Conservation (phyloP, 2,113 vertebrate species). For the Catagonus wagneri region DNA sequence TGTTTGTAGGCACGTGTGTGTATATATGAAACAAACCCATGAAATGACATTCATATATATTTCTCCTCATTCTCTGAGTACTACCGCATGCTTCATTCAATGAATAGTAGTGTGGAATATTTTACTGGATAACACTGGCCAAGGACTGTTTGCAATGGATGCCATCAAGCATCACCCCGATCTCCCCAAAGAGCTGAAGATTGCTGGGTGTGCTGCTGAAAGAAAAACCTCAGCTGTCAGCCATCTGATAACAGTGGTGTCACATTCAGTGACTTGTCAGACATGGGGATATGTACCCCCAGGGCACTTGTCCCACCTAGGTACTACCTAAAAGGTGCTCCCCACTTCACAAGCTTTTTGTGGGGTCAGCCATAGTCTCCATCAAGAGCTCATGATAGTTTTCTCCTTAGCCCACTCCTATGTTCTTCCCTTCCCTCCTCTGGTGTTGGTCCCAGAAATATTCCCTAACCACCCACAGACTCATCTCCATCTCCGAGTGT, state of each 20-base stretch:
- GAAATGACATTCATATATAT: background rate
- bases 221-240: background rate
- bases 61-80: background rate
- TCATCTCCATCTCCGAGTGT: no score
- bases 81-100: fast-evolving
- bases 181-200: background rate
- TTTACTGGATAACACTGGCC: background rate
- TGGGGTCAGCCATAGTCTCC: background rate
- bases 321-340: background rate
- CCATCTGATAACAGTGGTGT: background rate
- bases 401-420: background rate
- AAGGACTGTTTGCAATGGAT: background rate
- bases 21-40: background rate
- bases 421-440: fast-evolving
- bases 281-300: fast-evolving
- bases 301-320: fast-evolving
- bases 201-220: background rate
- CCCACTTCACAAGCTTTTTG: background rate
- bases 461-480: background rate
- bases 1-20: no score
- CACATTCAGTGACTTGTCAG: background rate
- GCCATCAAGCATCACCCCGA: fast-evolving
- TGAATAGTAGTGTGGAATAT: fast-evolving
- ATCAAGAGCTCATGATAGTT: background rate
- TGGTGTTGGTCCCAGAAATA: background rate